Percentiles rank a stretch among this genome's conserved stretches.
Evolutionary conservation across 2,113 vertebrate genomes (phyloP).

Genomic region (Alligator mississippiensis): DNA sequence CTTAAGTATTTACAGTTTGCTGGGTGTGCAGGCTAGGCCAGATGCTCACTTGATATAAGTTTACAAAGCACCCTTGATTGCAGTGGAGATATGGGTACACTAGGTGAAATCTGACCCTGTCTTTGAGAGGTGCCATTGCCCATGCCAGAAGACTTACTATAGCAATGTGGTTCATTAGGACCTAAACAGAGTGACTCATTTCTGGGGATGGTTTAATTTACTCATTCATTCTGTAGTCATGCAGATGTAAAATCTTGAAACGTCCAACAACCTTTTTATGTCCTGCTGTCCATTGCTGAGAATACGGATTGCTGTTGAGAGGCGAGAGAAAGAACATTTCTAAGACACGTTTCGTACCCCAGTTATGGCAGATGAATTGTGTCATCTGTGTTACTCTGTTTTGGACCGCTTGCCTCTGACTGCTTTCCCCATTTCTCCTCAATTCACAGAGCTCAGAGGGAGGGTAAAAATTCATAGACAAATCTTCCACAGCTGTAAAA

Average conservation of each 20-base stretch:
- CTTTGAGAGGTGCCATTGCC: not conserved
- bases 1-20: not conserved
- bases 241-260: not conserved
- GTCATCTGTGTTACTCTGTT: not conserved
- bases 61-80: not conserved
- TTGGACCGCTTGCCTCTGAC: not conserved
- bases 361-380: not conserved
- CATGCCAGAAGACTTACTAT: fast-evolving
- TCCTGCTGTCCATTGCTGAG: not conserved
- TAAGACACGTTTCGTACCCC: not conserved
- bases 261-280: not conserved
- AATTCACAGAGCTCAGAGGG: conserved; percentile 39
- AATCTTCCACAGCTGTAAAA: conserved; percentile 47
- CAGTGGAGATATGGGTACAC: not conserved
- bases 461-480: conserved; percentile 48
- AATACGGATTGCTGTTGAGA: not conserved
- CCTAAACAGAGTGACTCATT: not conserved
- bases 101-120: not conserved
- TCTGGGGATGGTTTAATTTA: not conserved
- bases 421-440: not conserved
- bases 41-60: not conserved
- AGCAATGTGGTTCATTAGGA: not conserved
- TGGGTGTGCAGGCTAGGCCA: not conserved
- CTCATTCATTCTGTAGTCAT: not conserved
- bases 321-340: not conserved